phyloP scores from a whole-genome alignment of 2,113 vertebrate species.

The Pipra filicauda region DNA sequence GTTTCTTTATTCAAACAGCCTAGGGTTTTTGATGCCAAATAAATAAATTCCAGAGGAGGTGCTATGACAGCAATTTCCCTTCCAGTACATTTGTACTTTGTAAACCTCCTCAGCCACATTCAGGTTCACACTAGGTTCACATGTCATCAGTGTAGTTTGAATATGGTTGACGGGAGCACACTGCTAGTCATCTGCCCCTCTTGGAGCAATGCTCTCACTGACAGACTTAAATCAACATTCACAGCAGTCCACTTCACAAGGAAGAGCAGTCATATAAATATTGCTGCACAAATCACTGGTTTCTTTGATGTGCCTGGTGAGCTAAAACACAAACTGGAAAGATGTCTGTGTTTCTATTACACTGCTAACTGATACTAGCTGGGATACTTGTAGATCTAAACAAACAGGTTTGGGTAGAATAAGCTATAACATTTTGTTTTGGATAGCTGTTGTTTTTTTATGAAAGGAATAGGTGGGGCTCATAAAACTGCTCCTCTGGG shows the following conservation, averaged over 20 bases:
- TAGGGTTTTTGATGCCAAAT: not conserved
- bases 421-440: not conserved
- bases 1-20: not conserved
- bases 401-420: not conserved
- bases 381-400: not conserved
- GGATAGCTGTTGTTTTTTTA: not conserved
- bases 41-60: not conserved
- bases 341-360: not conserved
- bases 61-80: not conserved
- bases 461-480: not conserved
- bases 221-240: not conserved
- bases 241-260: not conserved
- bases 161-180: not conserved
- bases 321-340: not conserved
- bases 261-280: not conserved
- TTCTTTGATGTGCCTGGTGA: not conserved
- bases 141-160: not conserved
- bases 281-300: not conserved
- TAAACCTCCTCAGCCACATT: not conserved
- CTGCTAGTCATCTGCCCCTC: not conserved
- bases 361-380: not conserved
- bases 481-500: not conserved
- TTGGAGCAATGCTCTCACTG: not conserved
- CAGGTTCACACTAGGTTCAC: not conserved
- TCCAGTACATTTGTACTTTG: not conserved